Percentiles rank a stretch among this genome's conserved stretches.
Evolutionary conservation across 2,113 vertebrate genomes (phyloP).

Genomic region (Crypturellus undulatus): DNA sequence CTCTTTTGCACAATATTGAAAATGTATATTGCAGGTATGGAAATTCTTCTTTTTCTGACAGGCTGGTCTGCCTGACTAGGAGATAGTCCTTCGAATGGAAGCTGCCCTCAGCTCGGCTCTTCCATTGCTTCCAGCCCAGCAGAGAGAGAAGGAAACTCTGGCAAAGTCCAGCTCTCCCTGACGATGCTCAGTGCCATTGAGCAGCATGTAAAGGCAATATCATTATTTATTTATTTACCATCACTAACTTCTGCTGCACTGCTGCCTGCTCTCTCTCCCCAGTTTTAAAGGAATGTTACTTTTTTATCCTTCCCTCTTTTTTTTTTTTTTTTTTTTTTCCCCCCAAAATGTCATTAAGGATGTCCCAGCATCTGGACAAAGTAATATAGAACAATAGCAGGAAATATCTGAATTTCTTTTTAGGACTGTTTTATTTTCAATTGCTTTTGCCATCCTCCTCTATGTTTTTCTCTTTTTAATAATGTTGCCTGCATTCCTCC

Average conservation of each 20-base stretch:
- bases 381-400: background rate
- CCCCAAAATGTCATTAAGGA: background rate
- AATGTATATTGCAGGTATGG: background rate
- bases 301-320: no score
- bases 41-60: background rate
- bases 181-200: background rate
- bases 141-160: background rate
- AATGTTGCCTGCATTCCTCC: background rate
- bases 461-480: background rate
- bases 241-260: background rate
- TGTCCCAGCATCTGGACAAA: background rate
- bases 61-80: constrained; percentile 38
- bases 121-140: background rate
- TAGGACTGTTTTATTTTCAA: background rate
- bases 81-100: constrained; percentile 14
- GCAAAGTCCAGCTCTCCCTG: background rate
- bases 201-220: background rate
- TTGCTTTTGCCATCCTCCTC: background rate
- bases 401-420: background rate
- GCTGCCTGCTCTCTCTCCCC: background rate
- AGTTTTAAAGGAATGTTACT: background rate
- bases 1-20: constrained; percentile 4
- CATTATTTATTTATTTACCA: background rate
- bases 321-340: background rate
- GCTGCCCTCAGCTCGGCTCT: background rate